A percentile compares a stretch with the other conserved stretches of the same genome.
These are phyloP conservation scores for Acipenser oxyrinchus DNA, from an alignment of 2,797 vertebrate genomes.

Conservation along the genomic window DNA sequence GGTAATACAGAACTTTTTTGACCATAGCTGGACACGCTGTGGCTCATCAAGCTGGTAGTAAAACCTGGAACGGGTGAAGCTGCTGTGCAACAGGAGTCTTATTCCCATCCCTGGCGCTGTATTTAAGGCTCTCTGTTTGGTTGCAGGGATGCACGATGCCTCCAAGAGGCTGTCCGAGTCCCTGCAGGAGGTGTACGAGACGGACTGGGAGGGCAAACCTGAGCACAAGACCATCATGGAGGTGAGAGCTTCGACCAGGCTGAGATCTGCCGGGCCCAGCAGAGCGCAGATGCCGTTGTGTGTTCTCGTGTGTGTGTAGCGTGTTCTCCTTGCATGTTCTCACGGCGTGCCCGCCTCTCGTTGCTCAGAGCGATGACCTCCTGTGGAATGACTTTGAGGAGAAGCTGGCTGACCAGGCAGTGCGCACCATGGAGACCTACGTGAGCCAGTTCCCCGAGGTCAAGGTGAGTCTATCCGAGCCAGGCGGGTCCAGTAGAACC, in stretches of 20 bases:
- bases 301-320: no score
- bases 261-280: neutral
- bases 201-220: slow-evolving; percentile 71
- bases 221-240: slow-evolving; percentile 73
- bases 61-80: no score
- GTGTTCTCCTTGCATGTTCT: no score
- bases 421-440: slow-evolving; percentile 84
- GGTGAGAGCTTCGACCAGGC: slow-evolving; percentile 45
- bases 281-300: neutral
- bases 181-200: slow-evolving; percentile 76
- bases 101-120: no score
- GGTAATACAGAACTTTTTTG: no score
- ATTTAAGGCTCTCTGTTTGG: no score
- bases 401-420: slow-evolving; percentile 78
- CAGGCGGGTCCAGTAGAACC: no score
- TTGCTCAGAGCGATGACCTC: slow-evolving; percentile 76
- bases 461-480: slow-evolving; percentile 54
- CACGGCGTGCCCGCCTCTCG: neutral
- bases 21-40: no score
- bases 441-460: slow-evolving; percentile 81
- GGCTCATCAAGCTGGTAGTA: no score
- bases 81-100: no score
- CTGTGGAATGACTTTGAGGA: slow-evolving; percentile 92
- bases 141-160: slow-evolving; percentile 82
- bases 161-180: slow-evolving; percentile 82